A percentile compares a stretch with the other conserved stretches of the same genome.
These are phyloP conservation scores for Epistrophe eligans DNA, from an alignment of 2,888 invertebrate genomes.

Conservation along the genomic window DNA sequence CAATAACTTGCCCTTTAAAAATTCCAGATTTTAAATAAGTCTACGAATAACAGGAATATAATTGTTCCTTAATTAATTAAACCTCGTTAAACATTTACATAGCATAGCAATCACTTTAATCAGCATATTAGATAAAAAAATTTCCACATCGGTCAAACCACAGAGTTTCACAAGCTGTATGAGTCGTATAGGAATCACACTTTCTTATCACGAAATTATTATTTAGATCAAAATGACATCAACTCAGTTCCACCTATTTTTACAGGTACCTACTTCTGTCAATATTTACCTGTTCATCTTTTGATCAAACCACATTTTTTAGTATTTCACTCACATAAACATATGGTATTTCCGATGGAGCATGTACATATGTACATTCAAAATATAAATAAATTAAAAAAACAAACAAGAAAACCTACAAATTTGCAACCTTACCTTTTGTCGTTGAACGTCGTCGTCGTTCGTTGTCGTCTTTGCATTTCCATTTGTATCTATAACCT, in stretches of 20 bases:
- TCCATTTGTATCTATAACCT: constrained; percentile 43
- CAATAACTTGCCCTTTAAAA: too few relatives aligned
- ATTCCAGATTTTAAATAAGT: too few relatives aligned
- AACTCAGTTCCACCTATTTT: neutral
- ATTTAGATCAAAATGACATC: constrained; percentile 26
- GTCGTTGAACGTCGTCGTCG: neutral
- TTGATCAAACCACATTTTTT: constrained; percentile 19
- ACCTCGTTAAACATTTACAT: neutral
- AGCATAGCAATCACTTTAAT: neutral
- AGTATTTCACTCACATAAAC: constrained; percentile 1
- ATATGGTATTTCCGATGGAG: neutral
- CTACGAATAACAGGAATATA: neutral
- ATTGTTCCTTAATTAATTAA: neutral
- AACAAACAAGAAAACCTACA: constrained; percentile 37
- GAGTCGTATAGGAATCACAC: neutral
- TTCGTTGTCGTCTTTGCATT: neutral
- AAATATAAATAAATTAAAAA: constrained; percentile 12
- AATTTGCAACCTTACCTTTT: constrained; percentile 34
- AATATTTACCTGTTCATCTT: constrained; percentile 49
- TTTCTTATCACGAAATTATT: neutral
- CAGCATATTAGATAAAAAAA: neutral
- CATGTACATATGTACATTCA: neutral
- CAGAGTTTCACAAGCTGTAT: neutral
- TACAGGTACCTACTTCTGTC: neutral
- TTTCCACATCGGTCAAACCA: neutral